Percentiles rank a stretch among this genome's conserved stretches.
Evolutionary conservation across 2,797 vertebrate genomes (phyloP).

Genomic region (Staurois parvus): DNA sequence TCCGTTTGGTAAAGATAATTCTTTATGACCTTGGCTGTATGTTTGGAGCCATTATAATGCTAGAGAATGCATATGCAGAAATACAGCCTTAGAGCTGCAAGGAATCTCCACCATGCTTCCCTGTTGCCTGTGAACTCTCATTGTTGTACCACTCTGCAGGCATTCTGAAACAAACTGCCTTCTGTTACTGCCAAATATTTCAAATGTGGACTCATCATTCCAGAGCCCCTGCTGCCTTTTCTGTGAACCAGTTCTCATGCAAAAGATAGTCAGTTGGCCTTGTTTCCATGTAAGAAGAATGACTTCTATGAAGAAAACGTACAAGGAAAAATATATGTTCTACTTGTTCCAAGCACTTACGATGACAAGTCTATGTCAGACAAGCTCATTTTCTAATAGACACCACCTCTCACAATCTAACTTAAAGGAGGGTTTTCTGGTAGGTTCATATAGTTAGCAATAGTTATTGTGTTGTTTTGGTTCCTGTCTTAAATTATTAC

Average conservation of each 20-base stretch:
- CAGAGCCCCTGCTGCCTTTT: background rate
- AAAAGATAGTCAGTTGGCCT: background rate
- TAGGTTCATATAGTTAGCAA: too few relatives aligned
- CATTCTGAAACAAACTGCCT: background rate
- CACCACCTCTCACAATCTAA: too few relatives aligned
- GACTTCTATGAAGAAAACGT: background rate
- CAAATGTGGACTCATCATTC: background rate
- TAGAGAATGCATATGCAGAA: background rate
- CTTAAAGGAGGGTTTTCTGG: too few relatives aligned
- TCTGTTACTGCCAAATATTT: background rate
- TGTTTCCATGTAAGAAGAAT: background rate
- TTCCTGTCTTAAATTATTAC: too few relatives aligned
- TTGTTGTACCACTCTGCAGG: background rate
- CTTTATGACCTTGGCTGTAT: background rate
- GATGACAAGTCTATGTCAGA: too few relatives aligned
- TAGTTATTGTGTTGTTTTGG: too few relatives aligned
- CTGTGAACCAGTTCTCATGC: background rate
- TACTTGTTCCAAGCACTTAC: too few relatives aligned
- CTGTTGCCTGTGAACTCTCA: too few relatives aligned
- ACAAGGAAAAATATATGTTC: too few relatives aligned
- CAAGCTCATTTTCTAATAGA: too few relatives aligned
- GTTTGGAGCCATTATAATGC: background rate
- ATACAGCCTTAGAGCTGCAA: background rate
- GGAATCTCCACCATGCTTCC: background rate
- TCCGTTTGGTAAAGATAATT: constrained; percentile 8